Percentiles rank a stretch among this genome's conserved stretches.
Conservation (phyloP, 2,888 invertebrate genomes). For the Lasioglossum leucozonium region DNA sequence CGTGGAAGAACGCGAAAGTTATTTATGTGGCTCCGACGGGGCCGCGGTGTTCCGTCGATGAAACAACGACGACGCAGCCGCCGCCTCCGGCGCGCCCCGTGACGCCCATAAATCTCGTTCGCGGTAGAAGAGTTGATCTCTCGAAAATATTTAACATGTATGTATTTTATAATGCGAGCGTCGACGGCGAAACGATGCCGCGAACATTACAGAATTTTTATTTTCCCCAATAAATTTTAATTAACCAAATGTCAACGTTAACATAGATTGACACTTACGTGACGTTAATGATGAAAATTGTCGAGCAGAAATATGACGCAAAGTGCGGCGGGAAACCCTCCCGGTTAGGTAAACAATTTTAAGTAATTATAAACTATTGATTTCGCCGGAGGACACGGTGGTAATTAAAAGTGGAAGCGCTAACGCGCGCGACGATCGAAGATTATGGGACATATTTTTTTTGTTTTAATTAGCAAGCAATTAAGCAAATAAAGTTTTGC, state of each 20-base stretch:
- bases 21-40: constrained; percentile 8
- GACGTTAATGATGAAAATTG: background rate
- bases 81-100: too few species aligned
- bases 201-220: background rate
- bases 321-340: background rate
- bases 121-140: background rate
- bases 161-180: background rate
- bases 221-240: background rate
- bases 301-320: background rate
- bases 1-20: background rate
- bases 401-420: background rate
- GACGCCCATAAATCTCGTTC: background rate
- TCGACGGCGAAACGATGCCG: background rate
- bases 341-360: background rate
- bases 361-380: background rate
- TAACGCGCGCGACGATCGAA: background rate
- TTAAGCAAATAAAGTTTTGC: too few species aligned
- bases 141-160: background rate
- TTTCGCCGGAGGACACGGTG: background rate
- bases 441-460: too few species aligned
- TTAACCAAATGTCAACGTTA: background rate
- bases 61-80: background rate
- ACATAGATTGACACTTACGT: background rate
- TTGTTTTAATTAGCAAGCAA: background rate
- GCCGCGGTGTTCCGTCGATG: background rate